These are phyloP conservation scores for Caenorhabditis sp. DNA, from an alignment of 2,888 invertebrate species.

Conservation along the genomic window DNA sequence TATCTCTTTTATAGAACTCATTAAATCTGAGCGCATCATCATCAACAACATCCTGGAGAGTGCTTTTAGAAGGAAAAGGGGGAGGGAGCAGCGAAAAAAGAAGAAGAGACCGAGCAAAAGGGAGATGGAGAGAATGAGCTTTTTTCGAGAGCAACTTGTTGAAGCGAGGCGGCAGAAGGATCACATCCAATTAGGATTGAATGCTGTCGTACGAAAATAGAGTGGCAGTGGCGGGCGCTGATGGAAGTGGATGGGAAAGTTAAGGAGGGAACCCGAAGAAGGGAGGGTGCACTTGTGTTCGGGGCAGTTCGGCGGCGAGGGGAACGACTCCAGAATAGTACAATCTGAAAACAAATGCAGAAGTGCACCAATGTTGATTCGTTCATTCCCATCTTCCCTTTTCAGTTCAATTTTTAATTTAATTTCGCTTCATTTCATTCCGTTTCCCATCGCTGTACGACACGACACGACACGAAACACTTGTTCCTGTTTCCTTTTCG, in stretches of 20 bases:
- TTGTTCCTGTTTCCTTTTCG: constrained; percentile 21
- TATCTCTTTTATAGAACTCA: constrained; percentile 57
- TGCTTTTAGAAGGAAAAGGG: constrained; percentile 57
- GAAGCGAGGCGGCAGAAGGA: constrained; percentile 53
- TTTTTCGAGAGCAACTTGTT: constrained; percentile 60
- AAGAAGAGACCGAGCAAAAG: constrained; percentile 37
- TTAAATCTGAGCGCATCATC: constrained; percentile 63
- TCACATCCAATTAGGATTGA: constrained; percentile 62
- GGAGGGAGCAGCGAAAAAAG: constrained; percentile 3
- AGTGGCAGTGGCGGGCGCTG: constrained; percentile 17
- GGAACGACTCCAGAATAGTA: not conserved
- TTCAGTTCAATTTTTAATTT: not conserved
- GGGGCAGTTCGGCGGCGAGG: constrained; percentile 17
- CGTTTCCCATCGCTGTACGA: constrained; percentile 39
- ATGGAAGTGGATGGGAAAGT: constrained; percentile 17
- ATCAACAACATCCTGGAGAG: constrained; percentile 54
- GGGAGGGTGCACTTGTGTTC: not conserved
- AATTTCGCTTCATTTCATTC: constrained; percentile 17
- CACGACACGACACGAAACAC: constrained; percentile 4
- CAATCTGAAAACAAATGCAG: constrained; percentile 18
- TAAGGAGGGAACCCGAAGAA: no score
- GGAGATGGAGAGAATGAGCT: constrained; percentile 29
- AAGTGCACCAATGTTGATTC: not conserved
- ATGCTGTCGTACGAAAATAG: constrained; percentile 51
- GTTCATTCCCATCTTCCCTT: not conserved